Evolutionary conservation across 1,140 invertebrate genomes (phyloP), one percentile per base, ranked within the genome.

Genomic region (Lepidostoma basale): DNA sequence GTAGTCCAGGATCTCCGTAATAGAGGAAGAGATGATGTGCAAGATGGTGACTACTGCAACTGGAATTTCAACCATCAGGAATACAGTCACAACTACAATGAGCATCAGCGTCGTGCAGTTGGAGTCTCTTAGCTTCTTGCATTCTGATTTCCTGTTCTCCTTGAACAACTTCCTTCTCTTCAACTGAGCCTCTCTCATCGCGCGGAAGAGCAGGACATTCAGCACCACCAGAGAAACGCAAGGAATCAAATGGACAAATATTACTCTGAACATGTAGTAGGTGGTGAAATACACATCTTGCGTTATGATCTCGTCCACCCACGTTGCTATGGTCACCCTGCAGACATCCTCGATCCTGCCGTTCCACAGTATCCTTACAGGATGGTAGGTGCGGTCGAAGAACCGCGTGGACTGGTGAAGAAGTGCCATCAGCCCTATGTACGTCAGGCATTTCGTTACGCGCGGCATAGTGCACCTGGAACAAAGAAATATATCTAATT

Each of bases 61-160:
- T 0, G 96, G 96, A 64, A 97, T 92, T 78, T 98, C 96, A 0
- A 96, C 94, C 64, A 92, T 82, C 0, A 98, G 83, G 77, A 98
- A 97, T 0, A 96, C 92, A 0, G 92, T 92, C 0, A 98, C 95
- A 0, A 98, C 94, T 3, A 95, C 93, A n/a, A 97, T 96, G 2
- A 98, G 81, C 95, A 98, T 97, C 4, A 97, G 78, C 0, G 94
- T 97, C 1, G 95, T 97, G 76, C 93, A 96, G 75, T 97, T 97
- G 3, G 90, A 91, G 75, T 95, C 96, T 28, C 90, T 84, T 49
- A 92, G 81, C 74, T 90, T 92, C 77, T 89, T 91, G 78, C 89
- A 94, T 80, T 94, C 94, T 69, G 86, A 91, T 76, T 91, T 93
- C 64, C 91, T 85, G 77, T 93, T 94, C 75, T 95, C 93, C 62